Evolutionary conservation across 2,888 invertebrate species (phyloP).

Genomic region (Xylophagus ater): DNA sequence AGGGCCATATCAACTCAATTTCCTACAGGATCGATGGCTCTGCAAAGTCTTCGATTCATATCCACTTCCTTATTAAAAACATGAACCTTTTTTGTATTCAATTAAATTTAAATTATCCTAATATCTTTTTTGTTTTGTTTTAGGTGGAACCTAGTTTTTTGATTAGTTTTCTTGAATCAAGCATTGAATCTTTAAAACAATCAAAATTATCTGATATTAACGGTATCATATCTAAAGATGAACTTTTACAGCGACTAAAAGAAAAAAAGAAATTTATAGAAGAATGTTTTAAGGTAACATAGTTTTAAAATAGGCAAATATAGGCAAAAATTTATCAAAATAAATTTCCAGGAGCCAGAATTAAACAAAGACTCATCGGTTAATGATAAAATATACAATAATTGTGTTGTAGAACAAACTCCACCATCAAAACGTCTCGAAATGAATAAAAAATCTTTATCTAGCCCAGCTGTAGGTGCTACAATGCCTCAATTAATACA

Average conservation of each 20-base stretch:
- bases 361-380: neutral
- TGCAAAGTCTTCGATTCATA: too few species aligned
- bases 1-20: too few species aligned
- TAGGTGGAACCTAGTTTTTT: conserved; percentile 62
- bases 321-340: too few species aligned
- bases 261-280: conserved; percentile 48
- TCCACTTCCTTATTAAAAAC: too few species aligned
- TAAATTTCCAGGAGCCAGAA: neutral
- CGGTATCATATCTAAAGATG: conserved; percentile 42
- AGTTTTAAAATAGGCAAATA: conserved; percentile 1
- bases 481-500: conserved; percentile 28
- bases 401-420: conserved; percentile 21
- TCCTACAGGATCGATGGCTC: too few species aligned
- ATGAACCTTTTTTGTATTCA: too few species aligned
- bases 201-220: conserved; percentile 36
- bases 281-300: conserved; percentile 15
- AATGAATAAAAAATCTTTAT: conserved; percentile 37
- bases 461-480: conserved; percentile 34
- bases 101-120: too few species aligned
- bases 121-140: conserved; percentile 17
- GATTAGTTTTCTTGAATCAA: conserved; percentile 59
- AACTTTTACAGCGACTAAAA: conserved; percentile 49
- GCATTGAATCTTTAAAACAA: conserved; percentile 48
- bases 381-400: conserved; percentile 7
- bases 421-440: conserved; percentile 31